phyloP scores from a whole-genome alignment of 2,113 vertebrate species.

The Sminthopsis crassicaudata region DNA sequence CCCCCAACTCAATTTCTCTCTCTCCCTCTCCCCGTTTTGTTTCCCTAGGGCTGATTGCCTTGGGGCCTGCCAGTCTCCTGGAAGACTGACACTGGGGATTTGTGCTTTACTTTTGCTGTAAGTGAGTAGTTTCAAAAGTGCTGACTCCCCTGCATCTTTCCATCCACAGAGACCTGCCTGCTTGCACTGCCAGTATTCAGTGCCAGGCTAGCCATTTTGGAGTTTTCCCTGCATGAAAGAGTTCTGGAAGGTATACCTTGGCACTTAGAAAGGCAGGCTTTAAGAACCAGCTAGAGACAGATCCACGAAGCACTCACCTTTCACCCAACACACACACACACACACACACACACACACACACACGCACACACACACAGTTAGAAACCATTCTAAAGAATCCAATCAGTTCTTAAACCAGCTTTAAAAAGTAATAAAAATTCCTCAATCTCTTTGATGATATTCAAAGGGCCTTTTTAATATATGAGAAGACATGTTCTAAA shows the following conservation, averaged over 20 bases:
- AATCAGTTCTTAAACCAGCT: slow-evolving; percentile 81
- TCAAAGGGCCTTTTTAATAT: slow-evolving; percentile 85
- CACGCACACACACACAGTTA: background rate
- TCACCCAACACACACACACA: background rate
- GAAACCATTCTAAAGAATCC: slow-evolving; percentile 69
- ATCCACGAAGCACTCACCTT: background rate
- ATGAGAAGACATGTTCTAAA: slow-evolving; percentile 83
- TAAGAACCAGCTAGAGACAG: slow-evolving; percentile 65
- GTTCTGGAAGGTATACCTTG: slow-evolving; percentile 71
- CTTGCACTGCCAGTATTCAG: slow-evolving; percentile 70
- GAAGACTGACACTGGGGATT: slow-evolving; percentile 57
- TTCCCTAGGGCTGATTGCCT: background rate
- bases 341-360: background rate
- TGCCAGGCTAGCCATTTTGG: slow-evolving; percentile 66
- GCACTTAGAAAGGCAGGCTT: slow-evolving; percentile 62
- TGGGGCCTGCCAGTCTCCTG: slow-evolving; percentile 17
- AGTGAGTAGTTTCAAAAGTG: slow-evolving; percentile 72
- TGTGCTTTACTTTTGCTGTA: slow-evolving; percentile 64
- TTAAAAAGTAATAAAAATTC: slow-evolving; percentile 86
- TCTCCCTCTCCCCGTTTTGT: background rate
- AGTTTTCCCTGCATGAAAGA: slow-evolving; percentile 65
- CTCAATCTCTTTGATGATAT: slow-evolving; percentile 87
- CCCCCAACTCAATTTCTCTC: background rate
- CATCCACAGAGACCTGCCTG: slow-evolving; percentile 56
- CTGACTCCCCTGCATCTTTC: slow-evolving; percentile 72